Base-by-base conservation (phyloP, 1,140 invertebrate species). In the Cherax destructor region DNA sequence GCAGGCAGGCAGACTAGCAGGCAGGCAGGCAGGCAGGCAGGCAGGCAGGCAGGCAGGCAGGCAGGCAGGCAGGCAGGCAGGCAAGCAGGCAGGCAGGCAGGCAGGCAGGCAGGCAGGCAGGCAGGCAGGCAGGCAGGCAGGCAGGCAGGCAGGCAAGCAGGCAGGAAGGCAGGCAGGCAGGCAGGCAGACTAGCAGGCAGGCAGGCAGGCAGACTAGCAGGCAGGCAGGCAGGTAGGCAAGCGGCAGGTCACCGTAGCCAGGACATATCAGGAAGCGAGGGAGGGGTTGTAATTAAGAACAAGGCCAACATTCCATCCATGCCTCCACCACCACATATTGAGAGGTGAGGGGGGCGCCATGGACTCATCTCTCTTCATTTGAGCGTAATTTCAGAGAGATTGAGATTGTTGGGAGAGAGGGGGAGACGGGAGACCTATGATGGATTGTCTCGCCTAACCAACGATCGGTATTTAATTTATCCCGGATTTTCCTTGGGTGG, bases 401-500 rank as follows among this genome's bases (percentile, higher is more conserved):
- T 89, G 87, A 89, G 87, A 89, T 89, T 89, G 87, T 89, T 89
- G 87, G 86, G 72, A 49, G 86, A n/a, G 86, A 69, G 79, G 78
- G 78, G 79, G 87, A 24, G 79, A 59, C 61, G 79, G 47, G 80
- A 56, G 61, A 47, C 78, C 61, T 81, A 89, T 89, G 87, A 89
- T 89, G 87, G 87, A 89, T 89, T 78, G 87, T 89, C 61, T 89
- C 87, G 65, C 30, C 49, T 49, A 74, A 76, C 80, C 74, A 89
- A 89, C 79, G 87, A 83, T 81, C 79, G 87, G 87, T 89, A 89
- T 89, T 89, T 89, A 89, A 89, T 89, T 89, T 89, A 78, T 89
- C 77, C 52, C 18, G 87, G 87, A 89, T 89, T 89, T 89, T 89
- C 87, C 78, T 83, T 89, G 87, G 87, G 21, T 24, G 41, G 87